Evolutionary conservation across 2,888 invertebrate genomes (phyloP).

Genomic region (Loripinus fragilis): DNA sequence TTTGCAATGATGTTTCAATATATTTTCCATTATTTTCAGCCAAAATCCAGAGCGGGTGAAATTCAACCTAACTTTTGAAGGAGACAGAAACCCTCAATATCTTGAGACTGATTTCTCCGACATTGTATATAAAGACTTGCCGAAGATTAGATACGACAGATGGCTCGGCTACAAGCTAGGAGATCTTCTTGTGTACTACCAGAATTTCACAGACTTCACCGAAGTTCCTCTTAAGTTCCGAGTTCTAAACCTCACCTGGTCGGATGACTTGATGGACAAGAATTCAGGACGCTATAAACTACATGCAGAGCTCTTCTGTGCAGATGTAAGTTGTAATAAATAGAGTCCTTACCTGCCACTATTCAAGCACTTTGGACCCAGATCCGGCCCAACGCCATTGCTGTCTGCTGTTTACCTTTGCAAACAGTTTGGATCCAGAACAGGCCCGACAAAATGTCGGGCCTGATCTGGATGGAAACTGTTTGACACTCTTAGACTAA

Average conservation of each 20-base stretch:
- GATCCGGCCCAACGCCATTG: no score
- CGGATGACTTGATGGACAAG: slow-evolving; percentile 50
- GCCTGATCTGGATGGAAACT: no score
- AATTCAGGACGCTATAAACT: slow-evolving; percentile 58
- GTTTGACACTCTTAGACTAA: no score
- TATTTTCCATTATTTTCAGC: no score
- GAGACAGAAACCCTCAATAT: slow-evolving; percentile 54
- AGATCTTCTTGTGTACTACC: slow-evolving; percentile 60
- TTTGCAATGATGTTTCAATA: no score
- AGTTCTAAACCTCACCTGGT: slow-evolving; percentile 67
- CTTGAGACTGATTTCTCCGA: slow-evolving; percentile 56
- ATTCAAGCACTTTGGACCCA: no score
- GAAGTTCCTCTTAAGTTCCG: slow-evolving; percentile 68
- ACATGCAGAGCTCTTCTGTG: slow-evolving; percentile 67
- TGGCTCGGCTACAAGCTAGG: slow-evolving; percentile 67
- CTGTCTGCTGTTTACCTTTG: no score
- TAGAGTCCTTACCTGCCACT: no score
- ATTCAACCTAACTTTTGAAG: slow-evolving; percentile 69
- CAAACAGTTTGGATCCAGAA: no score
- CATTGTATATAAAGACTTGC: slow-evolving; percentile 56
- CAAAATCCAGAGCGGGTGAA: slow-evolving; percentile 64
- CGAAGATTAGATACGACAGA: slow-evolving; percentile 57
- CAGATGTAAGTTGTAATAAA: slow-evolving; percentile 63
- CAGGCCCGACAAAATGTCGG: no score
- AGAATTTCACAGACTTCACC: slow-evolving; percentile 65